phyloP scores from a whole-genome alignment of 2,797 vertebrate species.

The Nyctibius grandis region DNA sequence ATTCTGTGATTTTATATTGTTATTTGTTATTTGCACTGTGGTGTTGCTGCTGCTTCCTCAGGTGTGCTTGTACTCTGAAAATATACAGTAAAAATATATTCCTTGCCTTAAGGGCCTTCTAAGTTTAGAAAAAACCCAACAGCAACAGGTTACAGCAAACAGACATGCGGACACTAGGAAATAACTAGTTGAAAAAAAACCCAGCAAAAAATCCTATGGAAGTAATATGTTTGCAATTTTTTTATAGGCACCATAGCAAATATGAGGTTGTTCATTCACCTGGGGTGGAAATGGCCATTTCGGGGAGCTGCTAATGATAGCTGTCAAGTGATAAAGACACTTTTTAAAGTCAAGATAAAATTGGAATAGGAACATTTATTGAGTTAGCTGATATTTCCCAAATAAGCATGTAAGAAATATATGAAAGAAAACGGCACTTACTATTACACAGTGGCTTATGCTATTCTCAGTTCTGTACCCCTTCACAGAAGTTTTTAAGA shows the following conservation, averaged over 20 bases:
- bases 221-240: background rate
- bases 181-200: background rate
- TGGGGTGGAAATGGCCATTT: background rate
- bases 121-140: background rate
- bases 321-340: background rate
- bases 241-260: background rate
- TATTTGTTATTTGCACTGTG: background rate
- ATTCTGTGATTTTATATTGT: background rate
- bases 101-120: background rate
- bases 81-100: background rate
- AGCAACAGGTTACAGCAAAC: background rate
- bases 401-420: background rate
- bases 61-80: background rate
- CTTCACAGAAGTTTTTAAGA: background rate
- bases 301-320: background rate
- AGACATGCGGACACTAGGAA: background rate
- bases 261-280: background rate
- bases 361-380: background rate
- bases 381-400: background rate
- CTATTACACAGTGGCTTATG: background rate
- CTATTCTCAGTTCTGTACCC: background rate
- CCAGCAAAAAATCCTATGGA: background rate
- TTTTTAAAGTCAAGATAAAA: background rate
- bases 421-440: background rate
- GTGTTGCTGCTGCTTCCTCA: fast-evolving